Evolutionary conservation across 2,113 vertebrate species (phyloP).

Genomic region (Chaetops frenatus): DNA sequence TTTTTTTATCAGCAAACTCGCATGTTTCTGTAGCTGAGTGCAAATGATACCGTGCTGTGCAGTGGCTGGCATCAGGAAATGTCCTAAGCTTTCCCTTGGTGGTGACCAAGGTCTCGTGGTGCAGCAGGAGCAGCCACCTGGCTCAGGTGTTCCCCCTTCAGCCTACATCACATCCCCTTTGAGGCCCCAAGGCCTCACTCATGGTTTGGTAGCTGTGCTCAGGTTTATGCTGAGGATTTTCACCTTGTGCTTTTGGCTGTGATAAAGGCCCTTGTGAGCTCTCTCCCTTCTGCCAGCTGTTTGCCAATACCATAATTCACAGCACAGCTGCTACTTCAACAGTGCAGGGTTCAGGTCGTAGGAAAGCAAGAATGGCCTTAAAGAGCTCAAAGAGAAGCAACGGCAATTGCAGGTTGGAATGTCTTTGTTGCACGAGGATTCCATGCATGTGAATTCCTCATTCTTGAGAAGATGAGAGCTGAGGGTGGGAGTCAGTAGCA

Average conservation of each 20-base stretch:
- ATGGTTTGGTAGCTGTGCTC: rapidly evolving
- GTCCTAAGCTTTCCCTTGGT: neutral
- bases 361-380: neutral
- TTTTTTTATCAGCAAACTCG: neutral
- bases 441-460: neutral
- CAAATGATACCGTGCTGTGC: rapidly evolving
- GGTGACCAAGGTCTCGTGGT: neutral
- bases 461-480: neutral
- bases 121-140: neutral
- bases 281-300: neutral
- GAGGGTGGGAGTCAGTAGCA: neutral
- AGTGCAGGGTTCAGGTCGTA: neutral
- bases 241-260: neutral
- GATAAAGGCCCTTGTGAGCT: neutral
- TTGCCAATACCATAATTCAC: neutral
- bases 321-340: neutral
- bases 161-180: neutral
- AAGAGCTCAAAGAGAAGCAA: neutral
- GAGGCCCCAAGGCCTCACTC: neutral
- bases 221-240: neutral
- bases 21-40: neutral
- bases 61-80: neutral
- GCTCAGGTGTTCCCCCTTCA: neutral
- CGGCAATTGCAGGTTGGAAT: neutral
- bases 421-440: neutral